Conservation (phyloP, 2,888 invertebrate species). For the Bimastos eiseni region DNA sequence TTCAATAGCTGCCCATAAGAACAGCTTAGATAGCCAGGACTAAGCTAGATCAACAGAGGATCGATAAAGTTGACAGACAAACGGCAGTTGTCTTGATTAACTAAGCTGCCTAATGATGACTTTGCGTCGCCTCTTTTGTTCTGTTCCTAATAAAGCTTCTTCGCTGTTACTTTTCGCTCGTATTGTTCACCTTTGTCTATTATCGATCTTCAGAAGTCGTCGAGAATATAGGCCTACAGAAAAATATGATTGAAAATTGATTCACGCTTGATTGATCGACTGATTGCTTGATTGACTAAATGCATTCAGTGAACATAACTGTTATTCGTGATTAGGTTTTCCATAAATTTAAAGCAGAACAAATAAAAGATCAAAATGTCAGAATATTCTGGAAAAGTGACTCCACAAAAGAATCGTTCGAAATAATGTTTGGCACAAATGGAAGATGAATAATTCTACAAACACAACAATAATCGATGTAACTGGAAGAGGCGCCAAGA, state of each 20-base stretch:
- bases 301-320: background rate
- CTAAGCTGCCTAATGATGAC: too few relatives aligned
- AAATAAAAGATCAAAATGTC: background rate
- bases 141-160: too few relatives aligned
- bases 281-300: background rate
- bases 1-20: too few relatives aligned
- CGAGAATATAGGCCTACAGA: too few relatives aligned
- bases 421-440: background rate
- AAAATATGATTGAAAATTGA: background rate
- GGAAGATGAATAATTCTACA: background rate
- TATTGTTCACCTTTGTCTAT: too few relatives aligned
- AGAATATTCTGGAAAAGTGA: background rate
- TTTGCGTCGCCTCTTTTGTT: too few relatives aligned
- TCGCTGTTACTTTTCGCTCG: too few relatives aligned
- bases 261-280: background rate
- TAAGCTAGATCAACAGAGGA: too few relatives aligned
- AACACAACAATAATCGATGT: background rate
- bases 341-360: background rate
- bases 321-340: background rate
- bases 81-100: too few relatives aligned
- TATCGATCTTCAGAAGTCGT: too few relatives aligned
- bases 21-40: too few relatives aligned
- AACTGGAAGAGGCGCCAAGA: background rate
- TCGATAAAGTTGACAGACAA: too few relatives aligned
- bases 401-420: background rate